phyloP scores from a whole-genome alignment of 2,888 invertebrate genomes.

The Phaedon cochleariae region DNA sequence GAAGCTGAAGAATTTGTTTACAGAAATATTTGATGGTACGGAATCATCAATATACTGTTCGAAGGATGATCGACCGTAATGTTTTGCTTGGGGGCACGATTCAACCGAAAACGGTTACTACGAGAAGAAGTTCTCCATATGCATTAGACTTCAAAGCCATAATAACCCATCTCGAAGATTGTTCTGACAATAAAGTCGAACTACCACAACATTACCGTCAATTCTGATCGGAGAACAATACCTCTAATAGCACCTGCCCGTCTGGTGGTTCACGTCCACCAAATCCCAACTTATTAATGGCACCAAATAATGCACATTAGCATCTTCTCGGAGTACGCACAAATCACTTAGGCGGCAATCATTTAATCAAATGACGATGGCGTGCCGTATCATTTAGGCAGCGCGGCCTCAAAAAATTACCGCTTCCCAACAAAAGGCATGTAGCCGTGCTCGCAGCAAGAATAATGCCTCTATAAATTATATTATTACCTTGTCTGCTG shows the following conservation, averaged over 20 bases:
- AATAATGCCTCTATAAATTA: slow-evolving; percentile 63
- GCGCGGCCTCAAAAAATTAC: slow-evolving; percentile 51
- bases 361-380: slow-evolving; percentile 44
- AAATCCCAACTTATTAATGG: slow-evolving; percentile 44
- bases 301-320: slow-evolving; percentile 47
- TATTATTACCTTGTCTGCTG: slow-evolving; percentile 63
- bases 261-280: slow-evolving; percentile 26
- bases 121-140: not conserved
- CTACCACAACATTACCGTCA: slow-evolving; percentile 17
- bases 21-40: too few relatives aligned
- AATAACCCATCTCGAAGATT: slow-evolving; percentile 8
- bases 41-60: too few relatives aligned
- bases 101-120: not conserved
- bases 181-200: slow-evolving; percentile 16
- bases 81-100: not conserved
- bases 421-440: slow-evolving; percentile 55
- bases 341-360: slow-evolving; percentile 48
- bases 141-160: not conserved
- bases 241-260: slow-evolving; percentile 27
- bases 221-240: slow-evolving; percentile 28
- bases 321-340: slow-evolving; percentile 46
- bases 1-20: too few relatives aligned
- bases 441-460: slow-evolving; percentile 48
- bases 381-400: slow-evolving; percentile 43
- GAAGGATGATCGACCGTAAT: not conserved